Base-by-base conservation (phyloP, 2,113 vertebrate species). In the Archilochus colubris region DNA sequence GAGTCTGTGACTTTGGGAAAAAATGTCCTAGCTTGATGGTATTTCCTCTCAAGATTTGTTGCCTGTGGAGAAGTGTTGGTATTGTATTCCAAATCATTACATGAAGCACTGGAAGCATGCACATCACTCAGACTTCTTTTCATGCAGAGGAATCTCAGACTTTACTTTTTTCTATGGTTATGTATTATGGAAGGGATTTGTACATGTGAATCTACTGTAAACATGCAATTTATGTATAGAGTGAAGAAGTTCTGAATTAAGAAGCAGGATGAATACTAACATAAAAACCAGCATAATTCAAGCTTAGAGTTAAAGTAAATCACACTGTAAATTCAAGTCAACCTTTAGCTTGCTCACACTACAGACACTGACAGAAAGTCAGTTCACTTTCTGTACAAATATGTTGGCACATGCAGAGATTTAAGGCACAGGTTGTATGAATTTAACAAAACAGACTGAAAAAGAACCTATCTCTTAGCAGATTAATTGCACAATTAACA, bases 381-480 rank as follows among this genome's bases (percentile, higher is more conserved):
- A 94, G 30, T 75, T 68, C 72, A 62, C 51, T 88, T 95, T 88
- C 88, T 59, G 82, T 84, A 90, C 67, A 57, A 69, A 53, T 68
- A 40, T 40, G 14, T 66, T 89, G 88, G 86, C 84, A 82, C 38
- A 64, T 25, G 53, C 1, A 25, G 59, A 95, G 82, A 96, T 92
- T 86, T 85, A 95, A 96, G 86, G 79, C 51, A 66, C 2, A 3
- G 38, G n/a, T n/a, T 93, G 62, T 68, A 79, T 68, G 31, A 96
- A 92, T 95, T 81, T 89, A 88, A 89, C 36, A 92, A 72, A 63
- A 38, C 22, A 91, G 72, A 80, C 70, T 82, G 61, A 84, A 88
- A 25, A 77, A 76, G 54, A 74, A 53, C 54, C 54, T 33, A 69
- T n/a, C 28, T 77, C 18, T 51, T 50, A 68, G 28, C 50, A 62